phyloP scores from a whole-genome alignment of 2,888 invertebrate species.

The Idaea aversata region DNA sequence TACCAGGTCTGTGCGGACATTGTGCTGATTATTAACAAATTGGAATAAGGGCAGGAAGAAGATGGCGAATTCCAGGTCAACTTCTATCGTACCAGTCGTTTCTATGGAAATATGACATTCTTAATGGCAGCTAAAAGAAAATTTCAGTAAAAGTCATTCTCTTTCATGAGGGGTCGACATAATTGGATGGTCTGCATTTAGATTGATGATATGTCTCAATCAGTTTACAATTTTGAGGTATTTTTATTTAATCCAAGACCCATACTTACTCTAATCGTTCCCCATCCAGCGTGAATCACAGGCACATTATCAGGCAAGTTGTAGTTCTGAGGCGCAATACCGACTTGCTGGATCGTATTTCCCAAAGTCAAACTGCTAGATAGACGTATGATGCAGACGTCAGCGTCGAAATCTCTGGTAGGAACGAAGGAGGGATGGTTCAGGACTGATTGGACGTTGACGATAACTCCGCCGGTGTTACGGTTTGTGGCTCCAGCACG shows the following conservation, averaged over 20 bases:
- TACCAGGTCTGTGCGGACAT: too few species aligned
- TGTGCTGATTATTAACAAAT: too few species aligned
- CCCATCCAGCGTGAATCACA: slow-evolving; percentile 47
- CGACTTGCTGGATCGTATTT: slow-evolving; percentile 16
- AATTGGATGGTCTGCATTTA: too few species aligned
- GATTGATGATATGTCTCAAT: too few species aligned
- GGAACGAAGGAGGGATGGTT: slow-evolving; percentile 26
- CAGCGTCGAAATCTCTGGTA: slow-evolving; percentile 12
- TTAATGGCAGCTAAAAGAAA: too few species aligned
- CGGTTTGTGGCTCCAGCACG: slow-evolving; percentile 33
- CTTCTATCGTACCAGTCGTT: too few species aligned
- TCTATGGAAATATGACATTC: too few species aligned
- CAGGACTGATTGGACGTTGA: slow-evolving; percentile 11
- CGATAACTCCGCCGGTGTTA: slow-evolving; percentile 23
- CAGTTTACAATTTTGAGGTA: background rate
- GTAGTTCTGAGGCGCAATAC: slow-evolving; percentile 25
- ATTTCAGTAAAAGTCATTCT: too few species aligned
- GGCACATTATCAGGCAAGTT: slow-evolving; percentile 28
- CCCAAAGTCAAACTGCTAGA: slow-evolving; percentile 23
- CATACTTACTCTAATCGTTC: slow-evolving; percentile 32
- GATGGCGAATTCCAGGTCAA: too few species aligned
- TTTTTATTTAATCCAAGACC: background rate
- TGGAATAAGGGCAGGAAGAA: too few species aligned
- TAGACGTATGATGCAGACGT: slow-evolving; percentile 30
- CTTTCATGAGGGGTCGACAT: too few species aligned